A percentile compares a stretch with the other conserved stretches of the same genome.
Evolutionary conservation across 2,888 invertebrate genomes (phyloP).

Genomic region (Papilio gigon): DNA sequence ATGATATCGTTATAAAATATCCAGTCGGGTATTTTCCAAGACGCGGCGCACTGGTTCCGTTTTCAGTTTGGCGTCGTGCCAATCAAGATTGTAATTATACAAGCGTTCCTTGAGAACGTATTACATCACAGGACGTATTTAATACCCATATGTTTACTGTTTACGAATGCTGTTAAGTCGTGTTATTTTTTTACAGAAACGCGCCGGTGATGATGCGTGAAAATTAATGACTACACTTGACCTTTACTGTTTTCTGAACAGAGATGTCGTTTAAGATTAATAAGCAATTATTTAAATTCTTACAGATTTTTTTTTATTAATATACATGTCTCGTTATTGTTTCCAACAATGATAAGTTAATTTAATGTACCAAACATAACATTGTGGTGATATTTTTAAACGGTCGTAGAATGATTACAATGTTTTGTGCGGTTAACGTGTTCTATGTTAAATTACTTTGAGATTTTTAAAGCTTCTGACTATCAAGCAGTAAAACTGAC

Average conservation of each 20-base stretch:
- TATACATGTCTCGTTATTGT: background rate
- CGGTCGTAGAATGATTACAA: constrained; percentile 8
- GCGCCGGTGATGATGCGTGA: constrained; percentile 9
- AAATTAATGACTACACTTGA: constrained; percentile 20
- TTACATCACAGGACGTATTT: constrained; percentile 39
- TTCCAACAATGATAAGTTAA: background rate
- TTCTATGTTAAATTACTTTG: background rate
- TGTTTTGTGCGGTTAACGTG: background rate
- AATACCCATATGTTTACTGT: constrained; percentile 29
- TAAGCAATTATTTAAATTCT: background rate
- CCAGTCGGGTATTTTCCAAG: constrained; percentile 53
- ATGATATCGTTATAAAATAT: constrained; percentile 33
- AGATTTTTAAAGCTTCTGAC: background rate
- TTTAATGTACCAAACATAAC: background rate
- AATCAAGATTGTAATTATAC: constrained; percentile 50
- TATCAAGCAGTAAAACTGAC: background rate
- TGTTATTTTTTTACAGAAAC: constrained; percentile 23
- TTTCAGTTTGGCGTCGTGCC: constrained; percentile 54
- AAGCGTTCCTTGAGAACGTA: constrained; percentile 37
- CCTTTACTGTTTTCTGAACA: constrained; percentile 12
- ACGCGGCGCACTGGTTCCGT: constrained; percentile 48
- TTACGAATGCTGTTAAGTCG: constrained; percentile 17
- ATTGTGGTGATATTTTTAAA: background rate
- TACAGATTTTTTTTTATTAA: background rate
- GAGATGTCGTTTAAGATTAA: constrained; percentile 8